Percentiles rank a stretch among this genome's conserved stretches.
Conservation (phyloP, 2,797 vertebrate genomes). For the Hephaestus fuliginosus region DNA sequence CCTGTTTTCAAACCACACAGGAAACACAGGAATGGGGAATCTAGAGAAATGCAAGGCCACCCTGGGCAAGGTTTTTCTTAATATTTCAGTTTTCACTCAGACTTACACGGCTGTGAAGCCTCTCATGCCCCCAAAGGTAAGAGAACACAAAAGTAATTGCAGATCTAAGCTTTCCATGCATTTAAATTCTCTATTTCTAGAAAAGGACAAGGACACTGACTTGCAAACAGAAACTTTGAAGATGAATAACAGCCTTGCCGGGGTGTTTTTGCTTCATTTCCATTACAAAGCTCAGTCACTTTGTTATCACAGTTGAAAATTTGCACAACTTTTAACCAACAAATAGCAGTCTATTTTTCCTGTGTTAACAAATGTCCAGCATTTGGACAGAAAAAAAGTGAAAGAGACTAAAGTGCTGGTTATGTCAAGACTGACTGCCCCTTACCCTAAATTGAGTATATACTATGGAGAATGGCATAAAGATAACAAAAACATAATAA, state of each 20-base stretch:
- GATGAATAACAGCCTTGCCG: conserved; percentile 50
- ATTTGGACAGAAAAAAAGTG: conserved; percentile 11
- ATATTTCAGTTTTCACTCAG: conserved; percentile 18
- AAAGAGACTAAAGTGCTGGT: not conserved
- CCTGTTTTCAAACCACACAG: not conserved
- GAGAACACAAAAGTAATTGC: conserved; percentile 45
- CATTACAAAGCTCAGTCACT: conserved; percentile 58
- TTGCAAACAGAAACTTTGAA: conserved; percentile 60
- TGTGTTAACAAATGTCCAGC: conserved; percentile 37
- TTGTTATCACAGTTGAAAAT: conserved; percentile 49
- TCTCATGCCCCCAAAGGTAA: conserved; percentile 39
- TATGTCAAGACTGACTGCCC: not conserved
- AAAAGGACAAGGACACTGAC: conserved; percentile 64
- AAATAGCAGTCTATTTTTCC: conserved; percentile 31
- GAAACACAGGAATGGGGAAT: not conserved
- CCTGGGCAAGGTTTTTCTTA: conserved; percentile 12
- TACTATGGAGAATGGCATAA: conserved; percentile 1
- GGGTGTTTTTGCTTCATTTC: conserved; percentile 42
- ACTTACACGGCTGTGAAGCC: conserved; percentile 19
- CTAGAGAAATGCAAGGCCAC: conserved; percentile 18
- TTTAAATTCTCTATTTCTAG: conserved; percentile 58
- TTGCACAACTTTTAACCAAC: conserved; percentile 25
- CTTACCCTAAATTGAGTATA: not conserved
- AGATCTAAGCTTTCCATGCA: conserved; percentile 51
- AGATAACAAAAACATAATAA: conserved; percentile 17